Conservation (phyloP, 2,113 vertebrate genomes). For the Chaetorhynchus papuensis region DNA sequence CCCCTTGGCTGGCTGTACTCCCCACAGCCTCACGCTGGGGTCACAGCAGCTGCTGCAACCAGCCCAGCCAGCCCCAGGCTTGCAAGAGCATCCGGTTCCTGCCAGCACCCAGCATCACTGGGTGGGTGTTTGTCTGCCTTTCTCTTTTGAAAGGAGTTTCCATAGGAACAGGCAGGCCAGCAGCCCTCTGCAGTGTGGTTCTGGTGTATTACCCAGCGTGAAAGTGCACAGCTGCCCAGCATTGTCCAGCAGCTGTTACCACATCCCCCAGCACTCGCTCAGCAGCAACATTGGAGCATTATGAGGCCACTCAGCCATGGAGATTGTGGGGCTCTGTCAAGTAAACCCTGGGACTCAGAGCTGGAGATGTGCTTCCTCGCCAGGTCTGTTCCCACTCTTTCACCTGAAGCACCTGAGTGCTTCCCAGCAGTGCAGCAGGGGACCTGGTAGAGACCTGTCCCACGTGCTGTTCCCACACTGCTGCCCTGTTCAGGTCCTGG, state of each 20-base stretch:
- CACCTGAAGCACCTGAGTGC: not conserved
- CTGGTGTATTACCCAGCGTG: conserved; percentile 36
- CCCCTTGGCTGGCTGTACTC: accelerated
- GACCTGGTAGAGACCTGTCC: accelerated
- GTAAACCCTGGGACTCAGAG: not conserved
- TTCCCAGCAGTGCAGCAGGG: not conserved
- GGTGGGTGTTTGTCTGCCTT: not conserved
- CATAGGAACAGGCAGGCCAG: conserved; percentile 14
- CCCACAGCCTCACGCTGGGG: not conserved
- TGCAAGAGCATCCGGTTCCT: not conserved
- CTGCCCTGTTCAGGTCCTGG: not conserved
- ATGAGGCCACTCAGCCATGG: not conserved
- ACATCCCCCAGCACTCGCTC: not conserved
- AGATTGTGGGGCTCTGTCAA: not conserved
- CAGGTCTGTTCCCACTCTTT: not conserved
- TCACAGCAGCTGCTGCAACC: not conserved
- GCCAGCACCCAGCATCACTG: not conserved
- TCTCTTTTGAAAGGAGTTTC: conserved; percentile 3
- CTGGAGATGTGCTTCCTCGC: accelerated
- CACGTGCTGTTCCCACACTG: not conserved
- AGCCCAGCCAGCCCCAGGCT: not conserved
- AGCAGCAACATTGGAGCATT: accelerated
- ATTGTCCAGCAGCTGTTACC: conserved; percentile 40
- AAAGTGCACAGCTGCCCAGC: conserved; percentile 31
- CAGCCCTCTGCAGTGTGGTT: not conserved